phyloP scores from a whole-genome alignment of 1,140 invertebrate species.

The Epicauta chinensis region DNA sequence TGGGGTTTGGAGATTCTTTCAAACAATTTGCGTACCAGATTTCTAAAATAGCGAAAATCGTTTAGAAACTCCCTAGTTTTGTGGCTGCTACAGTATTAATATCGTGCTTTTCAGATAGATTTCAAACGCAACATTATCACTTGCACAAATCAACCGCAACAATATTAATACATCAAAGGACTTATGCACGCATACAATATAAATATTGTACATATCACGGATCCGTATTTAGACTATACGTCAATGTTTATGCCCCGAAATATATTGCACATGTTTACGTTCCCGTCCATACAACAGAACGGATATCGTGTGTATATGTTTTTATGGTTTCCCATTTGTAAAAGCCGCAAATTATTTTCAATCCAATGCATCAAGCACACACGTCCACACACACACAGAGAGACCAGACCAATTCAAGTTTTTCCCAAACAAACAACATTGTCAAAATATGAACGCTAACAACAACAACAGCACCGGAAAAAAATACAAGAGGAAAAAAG shows the following conservation, averaged over 20 bases:
- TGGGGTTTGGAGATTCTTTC: too few species aligned
- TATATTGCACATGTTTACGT: constrained; percentile 15
- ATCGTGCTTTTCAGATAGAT: constrained; percentile 7
- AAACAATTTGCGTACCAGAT: too few species aligned
- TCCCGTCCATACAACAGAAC: constrained; percentile 6
- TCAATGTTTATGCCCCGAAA: background rate
- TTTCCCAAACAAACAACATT: background rate
- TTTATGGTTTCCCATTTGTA: constrained; percentile 17
- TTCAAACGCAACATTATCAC: constrained; percentile 12
- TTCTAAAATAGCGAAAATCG: too few species aligned
- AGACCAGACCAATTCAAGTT: background rate
- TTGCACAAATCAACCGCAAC: constrained; percentile 5
- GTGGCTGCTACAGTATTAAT: constrained; percentile 15
- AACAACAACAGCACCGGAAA: background rate
- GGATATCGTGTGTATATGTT: constrained; percentile 8
- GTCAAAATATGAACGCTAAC: background rate
- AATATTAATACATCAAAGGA: constrained; percentile 12
- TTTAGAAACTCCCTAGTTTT: too few species aligned
- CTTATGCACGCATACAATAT: background rate
- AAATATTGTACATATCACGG: background rate
- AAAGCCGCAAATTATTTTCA: constrained; percentile 19
- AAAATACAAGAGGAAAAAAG: too few species aligned
- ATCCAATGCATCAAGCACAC: background rate
- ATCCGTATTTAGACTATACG: background rate
- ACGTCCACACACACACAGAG: background rate